Percentiles rank a stretch among this genome's conserved stretches.
phyloP scores from a whole-genome alignment of 2,888 invertebrate genomes.

The Drosophila fulvimacula region DNA sequence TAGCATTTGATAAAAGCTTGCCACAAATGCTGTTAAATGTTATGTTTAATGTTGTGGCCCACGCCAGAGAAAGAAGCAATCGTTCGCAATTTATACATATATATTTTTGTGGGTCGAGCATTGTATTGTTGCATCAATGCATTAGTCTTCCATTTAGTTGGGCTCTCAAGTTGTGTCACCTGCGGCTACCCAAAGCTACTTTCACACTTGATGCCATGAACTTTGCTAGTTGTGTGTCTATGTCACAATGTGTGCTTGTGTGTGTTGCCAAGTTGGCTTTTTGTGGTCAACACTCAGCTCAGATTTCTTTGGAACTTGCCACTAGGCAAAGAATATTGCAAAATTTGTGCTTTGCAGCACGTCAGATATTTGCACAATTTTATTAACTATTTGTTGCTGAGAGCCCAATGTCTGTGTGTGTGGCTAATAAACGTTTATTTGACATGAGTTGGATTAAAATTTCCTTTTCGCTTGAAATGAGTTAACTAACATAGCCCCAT shows the following conservation, averaged over 20 bases:
- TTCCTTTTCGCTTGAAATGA: slow-evolving; percentile 20
- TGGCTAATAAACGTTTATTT: slow-evolving; percentile 58
- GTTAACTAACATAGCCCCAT: slow-evolving; percentile 20
- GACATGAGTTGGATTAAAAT: slow-evolving; percentile 55
- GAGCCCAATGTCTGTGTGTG: slow-evolving; percentile 12
- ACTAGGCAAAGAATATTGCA: slow-evolving; percentile 54
- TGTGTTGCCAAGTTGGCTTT: slow-evolving; percentile 47
- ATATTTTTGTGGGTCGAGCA: neutral
- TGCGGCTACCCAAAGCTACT: slow-evolving; percentile 60
- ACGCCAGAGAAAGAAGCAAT: slow-evolving; percentile 32
- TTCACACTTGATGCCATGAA: slow-evolving; percentile 22
- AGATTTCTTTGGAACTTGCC: slow-evolving; percentile 29
- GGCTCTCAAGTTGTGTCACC: slow-evolving; percentile 56
- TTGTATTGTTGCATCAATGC: slow-evolving; percentile 15
- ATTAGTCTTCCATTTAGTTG: slow-evolving; percentile 25
- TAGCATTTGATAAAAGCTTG: slow-evolving; percentile 43
- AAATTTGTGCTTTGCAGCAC: slow-evolving; percentile 58
- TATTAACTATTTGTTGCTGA: slow-evolving; percentile 65
- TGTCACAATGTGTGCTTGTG: neutral
- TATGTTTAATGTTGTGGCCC: slow-evolving; percentile 55
- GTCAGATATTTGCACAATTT: slow-evolving; percentile 66
- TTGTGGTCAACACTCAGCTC: slow-evolving; percentile 43
- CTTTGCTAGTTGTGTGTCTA: slow-evolving; percentile 8
- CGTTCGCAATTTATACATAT: slow-evolving; percentile 4
- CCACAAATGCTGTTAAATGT: slow-evolving; percentile 66